phyloP scores from a whole-genome alignment of 2,797 vertebrate species.

The Cuculus canorus region DNA sequence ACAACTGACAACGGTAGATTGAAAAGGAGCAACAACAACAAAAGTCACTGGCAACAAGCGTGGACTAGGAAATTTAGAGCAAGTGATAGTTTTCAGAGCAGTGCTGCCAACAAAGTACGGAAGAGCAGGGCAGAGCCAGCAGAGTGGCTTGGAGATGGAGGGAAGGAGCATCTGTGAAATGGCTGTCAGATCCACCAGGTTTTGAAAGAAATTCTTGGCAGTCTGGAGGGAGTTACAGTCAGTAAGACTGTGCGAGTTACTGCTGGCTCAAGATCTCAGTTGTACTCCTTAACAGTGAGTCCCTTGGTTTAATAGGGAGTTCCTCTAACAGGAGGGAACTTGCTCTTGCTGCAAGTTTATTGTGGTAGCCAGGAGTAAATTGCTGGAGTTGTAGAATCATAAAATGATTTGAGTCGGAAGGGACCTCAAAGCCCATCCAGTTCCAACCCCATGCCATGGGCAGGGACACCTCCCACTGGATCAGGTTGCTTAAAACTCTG shows the following conservation, averaged over 20 bases:
- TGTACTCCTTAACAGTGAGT: not conserved
- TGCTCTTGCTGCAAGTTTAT: not conserved
- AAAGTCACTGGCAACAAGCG: not conserved
- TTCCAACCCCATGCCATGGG: too few relatives aligned
- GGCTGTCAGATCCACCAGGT: not conserved
- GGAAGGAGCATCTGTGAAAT: conserved; percentile 13
- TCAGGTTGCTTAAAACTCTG: too few relatives aligned
- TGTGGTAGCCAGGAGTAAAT: not conserved
- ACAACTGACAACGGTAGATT: not conserved
- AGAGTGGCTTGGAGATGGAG: not conserved
- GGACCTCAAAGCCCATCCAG: too few relatives aligned
- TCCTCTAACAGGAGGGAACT: not conserved
- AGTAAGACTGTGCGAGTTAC: not conserved
- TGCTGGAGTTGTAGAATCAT: not conserved
- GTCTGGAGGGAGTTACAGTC: not conserved
- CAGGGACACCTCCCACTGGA: too few relatives aligned
- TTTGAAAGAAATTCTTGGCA: not conserved
- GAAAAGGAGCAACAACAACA: not conserved
- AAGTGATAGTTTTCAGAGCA: not conserved
- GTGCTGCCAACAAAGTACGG: not conserved
- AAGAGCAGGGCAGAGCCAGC: not conserved
- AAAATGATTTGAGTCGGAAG: too few relatives aligned
- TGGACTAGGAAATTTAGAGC: not conserved
- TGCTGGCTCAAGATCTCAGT: not conserved
- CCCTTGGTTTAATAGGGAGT: not conserved